Percentiles rank a stretch among this genome's conserved stretches.
Evolutionary conservation across 2,113 vertebrate species (phyloP).

Genomic region (Mesoclemmys tuberculata): DNA sequence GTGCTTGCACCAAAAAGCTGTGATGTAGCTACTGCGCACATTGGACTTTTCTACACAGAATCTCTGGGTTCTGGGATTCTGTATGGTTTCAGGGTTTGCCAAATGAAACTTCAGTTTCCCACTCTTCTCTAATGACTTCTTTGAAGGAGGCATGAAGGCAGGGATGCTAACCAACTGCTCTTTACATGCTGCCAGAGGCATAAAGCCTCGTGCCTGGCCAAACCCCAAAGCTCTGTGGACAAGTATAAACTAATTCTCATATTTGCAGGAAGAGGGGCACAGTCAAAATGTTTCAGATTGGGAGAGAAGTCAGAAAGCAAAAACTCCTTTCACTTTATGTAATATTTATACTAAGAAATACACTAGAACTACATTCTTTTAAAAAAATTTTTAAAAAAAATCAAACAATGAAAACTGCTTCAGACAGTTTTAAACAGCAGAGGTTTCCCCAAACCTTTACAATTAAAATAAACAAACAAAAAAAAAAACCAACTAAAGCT

Average conservation of each 20-base stretch:
- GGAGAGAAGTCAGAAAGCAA: not conserved
- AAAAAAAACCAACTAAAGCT: not conserved
- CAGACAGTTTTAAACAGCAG: not conserved
- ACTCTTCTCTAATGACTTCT: not conserved
- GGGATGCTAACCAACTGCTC: not conserved
- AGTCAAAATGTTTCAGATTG: not conserved
- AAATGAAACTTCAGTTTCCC: not conserved
- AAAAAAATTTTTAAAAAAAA: not conserved
- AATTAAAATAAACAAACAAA: not conserved
- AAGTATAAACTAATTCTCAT: fast-evolving
- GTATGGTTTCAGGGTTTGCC: not conserved
- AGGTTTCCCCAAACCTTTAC: not conserved
- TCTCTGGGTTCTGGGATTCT: fast-evolving
- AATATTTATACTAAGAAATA: not conserved
- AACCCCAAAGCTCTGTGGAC: not conserved
- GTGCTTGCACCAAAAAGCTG: fast-evolving
- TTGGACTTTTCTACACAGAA: not conserved
- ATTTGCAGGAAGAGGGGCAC: not conserved
- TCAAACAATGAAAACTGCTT: not conserved
- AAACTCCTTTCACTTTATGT: not conserved
- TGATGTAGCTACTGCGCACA: fast-evolving
- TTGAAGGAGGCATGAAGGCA: not conserved
- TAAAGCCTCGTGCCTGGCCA: not conserved
- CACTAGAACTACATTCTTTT: not conserved
- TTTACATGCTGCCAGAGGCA: not conserved